Evolutionary conservation across 2,113 vertebrate genomes (phyloP).

Genomic region (Sorex fumeus): DNA sequence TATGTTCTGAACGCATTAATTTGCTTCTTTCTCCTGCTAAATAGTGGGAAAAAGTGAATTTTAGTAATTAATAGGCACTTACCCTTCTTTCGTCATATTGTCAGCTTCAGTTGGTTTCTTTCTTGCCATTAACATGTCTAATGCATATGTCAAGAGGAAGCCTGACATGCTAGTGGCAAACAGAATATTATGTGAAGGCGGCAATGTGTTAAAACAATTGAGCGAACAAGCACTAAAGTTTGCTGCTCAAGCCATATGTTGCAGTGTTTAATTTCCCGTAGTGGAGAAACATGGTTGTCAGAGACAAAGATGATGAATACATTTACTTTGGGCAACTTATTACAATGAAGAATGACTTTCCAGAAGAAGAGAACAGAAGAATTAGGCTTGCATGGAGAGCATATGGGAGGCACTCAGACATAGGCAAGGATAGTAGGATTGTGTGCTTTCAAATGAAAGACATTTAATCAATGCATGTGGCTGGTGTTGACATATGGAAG

Average conservation of each 20-base stretch:
- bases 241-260: conserved; percentile 92
- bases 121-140: conserved; percentile 88
- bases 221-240: conserved; percentile 91
- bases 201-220: conserved; percentile 94
- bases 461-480: conserved; percentile 88
- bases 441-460: conserved; percentile 88
- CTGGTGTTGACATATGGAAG: conserved; percentile 90
- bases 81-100: conserved; percentile 90
- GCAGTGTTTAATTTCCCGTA: conserved; percentile 92
- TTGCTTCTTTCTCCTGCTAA: conserved; percentile 77
- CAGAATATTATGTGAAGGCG: conserved; percentile 90
- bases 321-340: conserved; percentile 92
- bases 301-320: conserved; percentile 91
- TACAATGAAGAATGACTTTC: conserved; percentile 92
- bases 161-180: conserved; percentile 89
- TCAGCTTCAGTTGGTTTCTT: conserved; percentile 89
- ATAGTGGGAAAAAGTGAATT: conserved; percentile 86
- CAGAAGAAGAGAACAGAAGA: conserved; percentile 88
- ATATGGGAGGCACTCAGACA: conserved; percentile 91
- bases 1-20: conserved; percentile 85
- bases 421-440: conserved; percentile 85
- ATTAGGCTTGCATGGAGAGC: conserved; percentile 88
- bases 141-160: conserved; percentile 90
- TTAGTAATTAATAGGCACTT: conserved; percentile 89
- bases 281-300: conserved; percentile 91